Evolutionary conservation across 35 echinoderm and acorn worm species (phyloP).

Genomic region (Apostichopus californicus): DNA sequence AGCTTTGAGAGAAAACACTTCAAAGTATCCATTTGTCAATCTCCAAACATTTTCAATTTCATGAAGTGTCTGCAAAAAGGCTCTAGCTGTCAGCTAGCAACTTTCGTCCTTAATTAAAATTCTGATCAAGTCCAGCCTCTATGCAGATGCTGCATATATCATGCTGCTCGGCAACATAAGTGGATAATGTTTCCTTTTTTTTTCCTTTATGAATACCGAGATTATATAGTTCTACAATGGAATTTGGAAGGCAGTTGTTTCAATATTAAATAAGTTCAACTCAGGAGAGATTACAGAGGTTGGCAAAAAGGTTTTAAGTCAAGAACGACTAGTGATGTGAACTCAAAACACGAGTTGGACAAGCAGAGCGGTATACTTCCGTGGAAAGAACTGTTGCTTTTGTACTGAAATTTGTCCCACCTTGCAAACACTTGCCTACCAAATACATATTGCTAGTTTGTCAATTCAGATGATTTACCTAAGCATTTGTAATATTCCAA

Average conservation of each 20-base stretch:
- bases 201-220: not conserved
- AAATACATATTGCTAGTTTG: too few species aligned
- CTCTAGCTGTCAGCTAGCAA: constrained; percentile 16
- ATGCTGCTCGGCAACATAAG: constrained; percentile 13
- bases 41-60: constrained; percentile 3
- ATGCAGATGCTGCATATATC: constrained; percentile 2
- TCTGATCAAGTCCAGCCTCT: not conserved
- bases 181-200: not conserved
- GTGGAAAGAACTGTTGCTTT: too few species aligned
- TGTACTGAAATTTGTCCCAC: too few species aligned
- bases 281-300: not conserved
- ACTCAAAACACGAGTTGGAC: too few species aligned
- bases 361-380: too few species aligned
- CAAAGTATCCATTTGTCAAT: constrained; percentile 30
- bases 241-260: not conserved
- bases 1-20: not conserved
- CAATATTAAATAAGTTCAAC: not conserved
- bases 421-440: too few species aligned
- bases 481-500: too few species aligned
- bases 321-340: too few species aligned
- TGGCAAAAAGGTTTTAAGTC: too few species aligned
- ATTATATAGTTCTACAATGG: not conserved
- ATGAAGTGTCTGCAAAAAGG: constrained; percentile 15
- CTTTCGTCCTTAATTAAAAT: constrained; percentile 8
- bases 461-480: too few species aligned